Conservation (phyloP, 1,140 invertebrate genomes). For the Rhopalosiphum maidis region DNA sequence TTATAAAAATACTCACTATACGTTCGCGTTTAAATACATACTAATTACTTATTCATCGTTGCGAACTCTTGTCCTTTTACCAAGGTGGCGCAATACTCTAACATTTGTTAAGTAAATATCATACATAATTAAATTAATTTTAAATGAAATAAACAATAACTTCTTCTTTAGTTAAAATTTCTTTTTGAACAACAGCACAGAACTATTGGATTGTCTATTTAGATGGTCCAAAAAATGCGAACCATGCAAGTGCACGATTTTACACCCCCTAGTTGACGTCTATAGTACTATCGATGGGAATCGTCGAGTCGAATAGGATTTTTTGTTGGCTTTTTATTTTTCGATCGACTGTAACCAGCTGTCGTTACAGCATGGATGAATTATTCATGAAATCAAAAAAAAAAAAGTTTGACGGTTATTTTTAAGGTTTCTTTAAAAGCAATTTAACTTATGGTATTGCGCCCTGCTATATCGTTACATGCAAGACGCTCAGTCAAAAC, state of each 20-base stretch:
- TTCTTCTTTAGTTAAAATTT: background rate
- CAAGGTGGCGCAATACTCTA: background rate
- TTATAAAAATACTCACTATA: background rate
- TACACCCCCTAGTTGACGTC: background rate
- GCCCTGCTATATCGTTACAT: background rate
- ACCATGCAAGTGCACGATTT: background rate
- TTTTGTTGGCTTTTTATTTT: background rate
- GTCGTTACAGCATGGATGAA: background rate
- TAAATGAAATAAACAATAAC: background rate
- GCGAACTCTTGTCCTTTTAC: background rate
- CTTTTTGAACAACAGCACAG: background rate
- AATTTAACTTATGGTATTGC: background rate
- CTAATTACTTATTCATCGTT: background rate
- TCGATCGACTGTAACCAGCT: background rate
- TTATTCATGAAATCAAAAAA: constrained; percentile 42
- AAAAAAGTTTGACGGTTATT: constrained; percentile 6
- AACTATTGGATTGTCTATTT: background rate
- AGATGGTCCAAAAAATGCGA: background rate
- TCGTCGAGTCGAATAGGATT: background rate
- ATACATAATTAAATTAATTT: no score
- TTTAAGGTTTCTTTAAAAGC: constrained; percentile 20
- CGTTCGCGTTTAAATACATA: background rate
- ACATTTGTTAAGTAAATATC: background rate
- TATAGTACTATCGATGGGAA: background rate
- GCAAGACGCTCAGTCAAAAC: background rate